phyloP scores from a whole-genome alignment of 2,888 invertebrate genomes.

The Epinotia brunnichana region DNA sequence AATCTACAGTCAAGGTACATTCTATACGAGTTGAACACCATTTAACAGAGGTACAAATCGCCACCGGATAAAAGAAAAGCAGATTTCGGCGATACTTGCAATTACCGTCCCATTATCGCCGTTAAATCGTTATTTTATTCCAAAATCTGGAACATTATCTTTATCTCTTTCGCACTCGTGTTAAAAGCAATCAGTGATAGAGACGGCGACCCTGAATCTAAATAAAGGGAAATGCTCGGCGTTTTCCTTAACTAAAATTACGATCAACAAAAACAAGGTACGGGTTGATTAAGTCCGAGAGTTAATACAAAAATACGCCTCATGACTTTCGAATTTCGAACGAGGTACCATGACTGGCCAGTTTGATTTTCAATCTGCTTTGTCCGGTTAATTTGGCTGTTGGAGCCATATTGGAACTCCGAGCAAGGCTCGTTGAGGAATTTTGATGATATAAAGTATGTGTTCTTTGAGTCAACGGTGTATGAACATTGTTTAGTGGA shows the following conservation, averaged over 20 bases:
- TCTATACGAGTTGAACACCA: background rate
- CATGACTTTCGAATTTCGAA: slow-evolving; percentile 41
- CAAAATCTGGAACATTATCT: background rate
- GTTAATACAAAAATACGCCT: slow-evolving; percentile 44
- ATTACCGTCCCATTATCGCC: slow-evolving; percentile 8
- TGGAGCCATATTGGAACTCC: background rate
- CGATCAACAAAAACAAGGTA: slow-evolving; percentile 42
- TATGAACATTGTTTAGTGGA: background rate
- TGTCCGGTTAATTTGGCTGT: slow-evolving; percentile 35
- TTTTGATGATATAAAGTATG: slow-evolving; percentile 1
- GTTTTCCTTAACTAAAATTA: slow-evolving; percentile 41
- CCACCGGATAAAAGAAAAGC: slow-evolving; percentile 4
- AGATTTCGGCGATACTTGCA: background rate
- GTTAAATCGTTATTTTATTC: slow-evolving; percentile 28
- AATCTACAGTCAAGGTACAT: slow-evolving; percentile 23
- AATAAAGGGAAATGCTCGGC: slow-evolving; percentile 13
- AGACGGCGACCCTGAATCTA: slow-evolving; percentile 6
- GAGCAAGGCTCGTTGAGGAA: slow-evolving; percentile 3
- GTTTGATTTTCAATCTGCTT: slow-evolving; percentile 39
- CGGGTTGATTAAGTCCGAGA: slow-evolving; percentile 35
- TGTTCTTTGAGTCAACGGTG: background rate
- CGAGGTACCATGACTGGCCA: slow-evolving; percentile 34
- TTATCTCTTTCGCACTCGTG: slow-evolving; percentile 6
- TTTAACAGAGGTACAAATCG: background rate
- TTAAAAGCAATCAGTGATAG: background rate